Conservation (phyloP, 2,113 vertebrate species). For the mouse (Mus musculus) region GRCm39 chr2:159002501-159003000, state of each 20-base stretch:
- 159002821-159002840: neutral
- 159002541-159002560: neutral
- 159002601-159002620: neutral
- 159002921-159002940: too few relatives aligned
- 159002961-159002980: too few relatives aligned
- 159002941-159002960: too few relatives aligned
- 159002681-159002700: slow-evolving; percentile 44
- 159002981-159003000: too few relatives aligned
- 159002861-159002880: slow-evolving; percentile 5
- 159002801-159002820: slow-evolving; percentile 27
- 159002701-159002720: slow-evolving; percentile 34
- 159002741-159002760: neutral
- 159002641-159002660: slow-evolving; percentile 50
- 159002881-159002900: slow-evolving; percentile 47
- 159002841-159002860: slow-evolving; percentile 41
- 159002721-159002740: neutral
- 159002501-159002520: neutral
- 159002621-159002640: neutral
- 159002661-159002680: neutral
- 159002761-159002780: slow-evolving; percentile 36
- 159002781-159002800: neutral
- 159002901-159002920: slow-evolving; percentile 2
- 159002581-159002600: neutral
- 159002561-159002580: neutral
- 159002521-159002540: neutral